Evolutionary conservation across 2,888 invertebrate species (phyloP).

Genomic region (Chloroclystis v-ata): DNA sequence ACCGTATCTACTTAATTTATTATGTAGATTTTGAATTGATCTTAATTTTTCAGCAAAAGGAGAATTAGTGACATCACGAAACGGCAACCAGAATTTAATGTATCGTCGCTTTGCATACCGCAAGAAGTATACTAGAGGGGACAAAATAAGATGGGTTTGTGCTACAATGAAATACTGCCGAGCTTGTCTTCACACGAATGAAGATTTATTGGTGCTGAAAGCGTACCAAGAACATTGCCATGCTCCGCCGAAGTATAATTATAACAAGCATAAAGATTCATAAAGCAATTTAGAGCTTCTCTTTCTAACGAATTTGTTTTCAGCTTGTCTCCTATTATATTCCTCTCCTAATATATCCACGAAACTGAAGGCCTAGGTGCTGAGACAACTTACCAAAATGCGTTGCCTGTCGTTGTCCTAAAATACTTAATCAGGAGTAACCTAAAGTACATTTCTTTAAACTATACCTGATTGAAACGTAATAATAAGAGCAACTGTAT

Average conservation of each 20-base stretch:
- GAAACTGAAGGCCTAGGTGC: no score
- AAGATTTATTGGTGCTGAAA: slow-evolving; percentile 27
- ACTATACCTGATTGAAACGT: no score
- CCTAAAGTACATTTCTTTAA: no score
- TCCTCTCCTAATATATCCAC: no score
- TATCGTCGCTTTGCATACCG: slow-evolving; percentile 44
- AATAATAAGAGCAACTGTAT: no score
- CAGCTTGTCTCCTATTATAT: no score
- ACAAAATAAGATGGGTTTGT: slow-evolving; percentile 44
- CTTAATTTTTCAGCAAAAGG: slow-evolving; percentile 31
- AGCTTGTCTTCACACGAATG: slow-evolving; percentile 40
- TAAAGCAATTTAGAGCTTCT: background rate
- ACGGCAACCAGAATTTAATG: slow-evolving; percentile 43
- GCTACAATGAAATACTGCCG: slow-evolving; percentile 46
- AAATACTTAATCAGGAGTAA: no score
- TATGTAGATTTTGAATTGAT: background rate
- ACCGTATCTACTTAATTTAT: no score
- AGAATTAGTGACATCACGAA: slow-evolving; percentile 38
- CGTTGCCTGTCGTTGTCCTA: no score
- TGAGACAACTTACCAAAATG: no score
- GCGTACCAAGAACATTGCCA: slow-evolving; percentile 28
- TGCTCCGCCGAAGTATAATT: slow-evolving; percentile 20
- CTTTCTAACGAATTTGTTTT: no score
- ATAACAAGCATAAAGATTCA: background rate
- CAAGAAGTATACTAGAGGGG: slow-evolving; percentile 38